Conservation (phyloP, 2,797 vertebrate genomes). For the Pseudotriccus pelzelni region DNA sequence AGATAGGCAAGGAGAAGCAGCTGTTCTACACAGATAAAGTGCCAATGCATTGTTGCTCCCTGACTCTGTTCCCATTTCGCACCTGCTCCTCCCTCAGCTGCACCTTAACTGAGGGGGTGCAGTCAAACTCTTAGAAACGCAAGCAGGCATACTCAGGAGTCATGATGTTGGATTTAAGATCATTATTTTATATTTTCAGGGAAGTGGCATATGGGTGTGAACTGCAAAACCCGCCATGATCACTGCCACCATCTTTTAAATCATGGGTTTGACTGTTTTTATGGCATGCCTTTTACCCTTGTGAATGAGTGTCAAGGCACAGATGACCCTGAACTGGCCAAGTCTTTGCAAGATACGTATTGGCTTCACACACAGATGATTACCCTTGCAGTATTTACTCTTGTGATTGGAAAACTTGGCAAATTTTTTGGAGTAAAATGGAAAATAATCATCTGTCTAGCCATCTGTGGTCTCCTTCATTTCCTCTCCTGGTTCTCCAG, state of each 20-base stretch:
- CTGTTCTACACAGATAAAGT: neutral
- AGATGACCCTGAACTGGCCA: conserved; percentile 57
- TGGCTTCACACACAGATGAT: conserved; percentile 65
- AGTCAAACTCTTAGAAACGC: neutral
- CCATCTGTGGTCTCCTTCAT: conserved; percentile 61
- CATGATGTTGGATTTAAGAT: neutral
- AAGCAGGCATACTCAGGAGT: neutral
- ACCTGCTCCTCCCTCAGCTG: neutral
- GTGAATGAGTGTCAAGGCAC: conserved; percentile 80
- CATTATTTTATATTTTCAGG: conserved; percentile 55
- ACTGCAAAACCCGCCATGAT: conserved; percentile 80
- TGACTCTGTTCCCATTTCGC: neutral
- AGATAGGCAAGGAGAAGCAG: neutral
- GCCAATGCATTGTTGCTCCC: neutral
- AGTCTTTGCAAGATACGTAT: conserved; percentile 67
- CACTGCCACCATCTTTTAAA: conserved; percentile 89
- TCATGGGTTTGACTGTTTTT: conserved; percentile 89
- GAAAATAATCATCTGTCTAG: conserved; percentile 62
- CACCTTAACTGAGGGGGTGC: neutral
- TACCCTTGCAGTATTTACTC: conserved; percentile 72
- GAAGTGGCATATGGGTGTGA: conserved; percentile 90
- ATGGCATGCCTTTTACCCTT: conserved; percentile 83
- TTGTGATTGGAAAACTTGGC: conserved; percentile 68
- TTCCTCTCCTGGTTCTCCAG: conserved; percentile 79
- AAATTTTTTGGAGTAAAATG: conserved; percentile 73